Percentiles rank a stretch among this genome's conserved stretches.
These are phyloP conservation scores for Arbacia lixula DNA, from an alignment of 53 echinoderm and acorn worm genomes.

Conservation along the genomic window DNA sequence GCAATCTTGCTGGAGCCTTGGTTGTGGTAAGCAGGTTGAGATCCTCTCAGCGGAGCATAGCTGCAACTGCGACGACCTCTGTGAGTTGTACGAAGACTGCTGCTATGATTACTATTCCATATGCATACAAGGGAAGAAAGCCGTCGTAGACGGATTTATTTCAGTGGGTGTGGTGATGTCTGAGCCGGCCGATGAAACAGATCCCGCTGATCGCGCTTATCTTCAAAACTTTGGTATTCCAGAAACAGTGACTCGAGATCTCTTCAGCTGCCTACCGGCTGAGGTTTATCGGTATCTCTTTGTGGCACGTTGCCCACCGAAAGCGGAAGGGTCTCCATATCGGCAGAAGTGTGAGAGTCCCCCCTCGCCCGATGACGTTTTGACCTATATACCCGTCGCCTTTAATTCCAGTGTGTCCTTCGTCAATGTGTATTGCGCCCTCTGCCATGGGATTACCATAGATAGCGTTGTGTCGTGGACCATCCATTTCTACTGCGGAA, in stretches of 20 bases:
- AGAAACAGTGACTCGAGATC: neutral
- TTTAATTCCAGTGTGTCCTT: conserved; percentile 34
- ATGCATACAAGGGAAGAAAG: neutral
- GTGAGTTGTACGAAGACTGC: conserved; percentile 15
- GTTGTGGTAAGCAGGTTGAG: neutral
- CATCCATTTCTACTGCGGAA: neutral
- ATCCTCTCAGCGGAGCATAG: too few relatives aligned
- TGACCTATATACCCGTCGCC: neutral
- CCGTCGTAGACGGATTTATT: neutral
- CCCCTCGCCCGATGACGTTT: neutral
- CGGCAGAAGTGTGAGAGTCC: neutral
- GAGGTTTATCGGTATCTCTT: neutral
- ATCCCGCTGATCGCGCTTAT: neutral
- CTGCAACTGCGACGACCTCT: conserved; percentile 17
- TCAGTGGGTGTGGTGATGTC: neutral
- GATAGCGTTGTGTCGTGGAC: conserved; percentile 16
- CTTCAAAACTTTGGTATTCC: neutral
- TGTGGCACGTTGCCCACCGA: conserved; percentile 6
- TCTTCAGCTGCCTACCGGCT: neutral
- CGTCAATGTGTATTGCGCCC: conserved; percentile 34
- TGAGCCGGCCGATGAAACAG: neutral
- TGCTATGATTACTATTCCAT: conserved; percentile 14
- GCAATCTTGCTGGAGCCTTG: neutral
- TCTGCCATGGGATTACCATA: conserved; percentile 21
- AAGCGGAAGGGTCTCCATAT: neutral